Evolutionary conservation across 2,113 vertebrate genomes (phyloP), one percentile per base, ranked within the genome.

Genomic region (Girardinichthys multiradiatus): DNA sequence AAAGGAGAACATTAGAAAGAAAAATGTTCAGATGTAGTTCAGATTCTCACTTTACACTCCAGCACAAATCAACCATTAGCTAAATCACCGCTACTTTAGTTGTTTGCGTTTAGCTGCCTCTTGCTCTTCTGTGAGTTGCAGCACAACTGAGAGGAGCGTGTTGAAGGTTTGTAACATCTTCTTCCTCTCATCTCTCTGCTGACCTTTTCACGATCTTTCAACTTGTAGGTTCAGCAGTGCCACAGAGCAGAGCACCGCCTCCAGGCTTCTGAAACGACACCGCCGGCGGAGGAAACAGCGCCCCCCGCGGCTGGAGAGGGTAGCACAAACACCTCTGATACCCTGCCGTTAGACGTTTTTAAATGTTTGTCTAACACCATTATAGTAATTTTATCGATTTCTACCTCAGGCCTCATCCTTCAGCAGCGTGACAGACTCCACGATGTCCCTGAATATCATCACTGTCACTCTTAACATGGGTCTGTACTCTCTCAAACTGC

Each of bases 381-480:
- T 39, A 10, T 37, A 37, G n/a, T 21, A 24, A 39, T n/a, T 15
- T 26, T 15, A 27, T 27, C 2, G 59, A 12, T 63, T 67, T 0
- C 33, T 27, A 3, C 37, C 54, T 66, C 73, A 97, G 96, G 93
- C 95, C 0, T 96, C 96, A 0, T 97, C 96, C 68, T 97, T 97
- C 89, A 97, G 96, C 90, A 97, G 96, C 0, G 95, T 97, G 79
- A 97, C 96, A 0, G 96, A 97, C 73, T 97, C 96, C 63, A 97
- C 96, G 0, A 97, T 97, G 96, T 97, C 96, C 37, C 84, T 97
- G 77, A 97, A 97, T 86, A 97, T 97, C 85, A 96, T 97, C 90
- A 97, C 96, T 0, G 95, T 97, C 82, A 97, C 96, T 0, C 94
- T 97, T 17, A 97, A 97, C 90, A 97, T 97, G 96, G 96, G 96